These are phyloP conservation scores for Octodonta nipae DNA, from an alignment of 2,888 invertebrate species.

Conservation along the genomic window DNA sequence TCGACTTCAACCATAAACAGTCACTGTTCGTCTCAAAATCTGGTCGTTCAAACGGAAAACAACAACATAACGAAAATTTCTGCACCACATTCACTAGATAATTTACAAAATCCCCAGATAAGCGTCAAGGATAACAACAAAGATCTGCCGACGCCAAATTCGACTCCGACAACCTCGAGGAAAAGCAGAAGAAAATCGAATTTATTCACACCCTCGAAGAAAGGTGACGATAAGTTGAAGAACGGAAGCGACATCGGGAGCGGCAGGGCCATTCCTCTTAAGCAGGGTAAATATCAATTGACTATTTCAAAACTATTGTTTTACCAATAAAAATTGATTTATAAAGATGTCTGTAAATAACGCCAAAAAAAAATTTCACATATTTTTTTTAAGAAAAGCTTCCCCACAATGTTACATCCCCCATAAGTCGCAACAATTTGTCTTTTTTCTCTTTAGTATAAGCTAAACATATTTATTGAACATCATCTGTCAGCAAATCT, in stretches of 20 bases:
- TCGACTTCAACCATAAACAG: conserved; percentile 42
- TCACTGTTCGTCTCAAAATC: conserved; percentile 39
- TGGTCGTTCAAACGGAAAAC: conserved; percentile 38
- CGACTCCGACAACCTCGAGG: conserved; percentile 82
- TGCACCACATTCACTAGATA: conserved; percentile 47
- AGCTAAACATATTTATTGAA: too few species aligned
- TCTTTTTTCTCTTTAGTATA: too few species aligned
- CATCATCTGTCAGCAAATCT: too few species aligned
- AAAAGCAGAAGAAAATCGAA: conserved; percentile 90
- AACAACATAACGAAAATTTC: conserved; percentile 53
- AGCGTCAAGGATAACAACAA: conserved; percentile 43
- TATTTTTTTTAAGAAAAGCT: too few species aligned
- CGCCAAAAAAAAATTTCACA: too few species aligned
- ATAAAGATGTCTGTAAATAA: too few species aligned
- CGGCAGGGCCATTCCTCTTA: conserved; percentile 89
- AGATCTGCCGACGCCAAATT: conserved; percentile 82
- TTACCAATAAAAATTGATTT: too few species aligned
- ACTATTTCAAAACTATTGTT: not conserved
- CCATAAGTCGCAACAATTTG: too few species aligned
- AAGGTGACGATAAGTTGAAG: conserved; percentile 64
- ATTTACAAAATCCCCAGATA: conserved; percentile 38
- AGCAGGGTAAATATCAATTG: conserved; percentile 45
- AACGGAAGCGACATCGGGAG: conserved; percentile 82
- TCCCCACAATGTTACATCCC: too few species aligned
- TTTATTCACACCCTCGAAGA: conserved; percentile 82